Evolutionary conservation across 2,113 vertebrate genomes (phyloP), one percentile per base, ranked within the genome.

Genomic region (Phylloscopus whistleri): DNA sequence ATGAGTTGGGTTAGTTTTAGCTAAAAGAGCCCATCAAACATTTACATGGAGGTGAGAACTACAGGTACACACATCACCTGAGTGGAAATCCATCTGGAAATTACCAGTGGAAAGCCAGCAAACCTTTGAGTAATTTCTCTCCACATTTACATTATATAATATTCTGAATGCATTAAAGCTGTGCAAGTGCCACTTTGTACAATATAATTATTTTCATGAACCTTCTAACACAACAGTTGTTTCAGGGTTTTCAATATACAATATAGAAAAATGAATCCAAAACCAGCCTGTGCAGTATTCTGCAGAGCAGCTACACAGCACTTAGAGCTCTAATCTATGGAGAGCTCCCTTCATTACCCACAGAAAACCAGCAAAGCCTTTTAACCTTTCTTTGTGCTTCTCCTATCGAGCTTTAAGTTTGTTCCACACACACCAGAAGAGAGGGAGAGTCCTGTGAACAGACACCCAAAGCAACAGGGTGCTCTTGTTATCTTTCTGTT

Each of bases 31-130:
- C 43, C 26, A 30, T 4, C 77, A 49, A 56, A 67, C 8, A 53
- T 68, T 68, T 48, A 31, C 26, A 14, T 8, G 31, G 15, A 55
- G 31, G 31, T 30, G 30, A 75, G 33, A 94, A 41, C 26, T 39
- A 13, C 0, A 58, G n/a, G 43, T n/a, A 9, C 30, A 10, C 23
- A 31, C 43, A 20, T 3, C 22, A 41, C 26, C 24, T 9, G 3
- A 22, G n/a, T 8, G 23, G 44, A 59, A 92, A 67, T 37, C 31
- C 10, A 44, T 19, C 20, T 67, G 66, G 51, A 74, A 89, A n/a
- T 56, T 41, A 83, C 27, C 33, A 44, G 28, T 35, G 59, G 68
- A 37, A 74, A 64, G 77, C 73, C 11, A 88, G 18, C 16, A 80
- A 81, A 51, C 7, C 28, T 23, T 62, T 24, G 7, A 77, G 56